These are phyloP conservation scores for Tetragonula carbonaria DNA, from an alignment of 2,888 invertebrate species.

Conservation along the genomic window DNA sequence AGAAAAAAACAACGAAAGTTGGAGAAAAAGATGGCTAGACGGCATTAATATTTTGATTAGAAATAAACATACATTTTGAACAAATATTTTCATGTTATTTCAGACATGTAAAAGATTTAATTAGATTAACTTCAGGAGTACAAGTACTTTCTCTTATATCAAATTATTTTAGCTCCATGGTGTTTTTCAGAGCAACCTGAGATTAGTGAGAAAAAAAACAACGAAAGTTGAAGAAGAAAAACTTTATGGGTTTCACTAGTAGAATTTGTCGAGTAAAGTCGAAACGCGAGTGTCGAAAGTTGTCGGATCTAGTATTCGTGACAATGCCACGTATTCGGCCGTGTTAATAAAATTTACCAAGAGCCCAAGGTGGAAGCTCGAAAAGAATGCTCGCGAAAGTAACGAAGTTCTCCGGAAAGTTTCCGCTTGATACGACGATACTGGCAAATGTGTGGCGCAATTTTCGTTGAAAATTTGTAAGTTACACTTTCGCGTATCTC, in stretches of 20 bases:
- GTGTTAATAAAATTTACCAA: not conserved
- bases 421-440: not conserved
- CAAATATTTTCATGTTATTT: slow-evolving; percentile 11
- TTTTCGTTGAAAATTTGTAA: not conserved
- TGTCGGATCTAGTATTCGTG: not conserved
- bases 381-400: not conserved
- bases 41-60: too few species aligned
- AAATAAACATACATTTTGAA: slow-evolving; percentile 16
- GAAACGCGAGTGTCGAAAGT: not conserved
- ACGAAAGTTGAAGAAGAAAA: too few species aligned
- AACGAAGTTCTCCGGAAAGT: slow-evolving; percentile 3
- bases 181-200: too few species aligned
- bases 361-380: not conserved
- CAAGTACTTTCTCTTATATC: too few species aligned
- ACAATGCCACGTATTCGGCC: not conserved
- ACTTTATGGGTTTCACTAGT: not conserved
- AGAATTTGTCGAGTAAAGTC: not conserved
- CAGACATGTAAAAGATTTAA: too few species aligned
- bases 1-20: slow-evolving; percentile 96
- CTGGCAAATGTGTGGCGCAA: not conserved
- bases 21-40: too few species aligned
- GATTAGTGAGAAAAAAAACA: too few species aligned
- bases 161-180: too few species aligned
- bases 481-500: not conserved
- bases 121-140: too few species aligned